Evolutionary conservation across 2,888 invertebrate genomes (phyloP), one percentile per base, ranked within the genome.

Genomic region (Chydorus sphaericus): DNA sequence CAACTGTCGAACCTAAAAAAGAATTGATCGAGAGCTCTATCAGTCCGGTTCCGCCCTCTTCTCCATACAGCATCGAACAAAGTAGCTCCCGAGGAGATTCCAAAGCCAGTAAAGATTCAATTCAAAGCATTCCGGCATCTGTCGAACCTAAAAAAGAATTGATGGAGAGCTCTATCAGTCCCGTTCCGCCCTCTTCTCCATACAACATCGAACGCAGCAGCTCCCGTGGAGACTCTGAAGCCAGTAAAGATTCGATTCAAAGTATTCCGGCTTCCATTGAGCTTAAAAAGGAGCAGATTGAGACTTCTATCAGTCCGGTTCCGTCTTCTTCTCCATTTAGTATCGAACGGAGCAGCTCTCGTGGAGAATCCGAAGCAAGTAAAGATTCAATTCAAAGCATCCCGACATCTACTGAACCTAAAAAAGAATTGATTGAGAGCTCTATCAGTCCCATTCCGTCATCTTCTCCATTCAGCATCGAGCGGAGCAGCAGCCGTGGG

Each of bases 401-500:
- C 26, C 44, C 23, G 26, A 44, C 44, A 3, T 44, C 44, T 4
- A n/a, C n/a, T n/a, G n/a, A n/a, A n/a, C n/a, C n/a, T n/a, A n/a
- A n/a, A n/a, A 44, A 44, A 23, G 44, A 44, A 14, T 23, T 26
- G 44, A n/a, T 14, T 2, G 44, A 23, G 6, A 14, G 14, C 4
- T 28, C 44, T 14, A 28, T 44, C 44, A 44, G 44, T 14, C 44
- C 44, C 4, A 28, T 44, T 16, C 44, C 44, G 26, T n/a, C n/a
- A n/a, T 44, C 44, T n/a, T 26, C 44, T 23, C 44, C 44, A 23
- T 44, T 44, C 44, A 44, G 44, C 44, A 44, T 28, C 8, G 44
- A 44, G 14, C 44, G 44, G 2, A 16, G 44, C 23, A 44, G 44
- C 44, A 44, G 44, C 44, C 44, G 28, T 28, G 44, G 44, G 2